Percentiles rank a stretch among this genome's conserved stretches.
These are phyloP conservation scores for Metalampra italica DNA, from an alignment of 2,888 invertebrate genomes.

Conservation along the genomic window DNA sequence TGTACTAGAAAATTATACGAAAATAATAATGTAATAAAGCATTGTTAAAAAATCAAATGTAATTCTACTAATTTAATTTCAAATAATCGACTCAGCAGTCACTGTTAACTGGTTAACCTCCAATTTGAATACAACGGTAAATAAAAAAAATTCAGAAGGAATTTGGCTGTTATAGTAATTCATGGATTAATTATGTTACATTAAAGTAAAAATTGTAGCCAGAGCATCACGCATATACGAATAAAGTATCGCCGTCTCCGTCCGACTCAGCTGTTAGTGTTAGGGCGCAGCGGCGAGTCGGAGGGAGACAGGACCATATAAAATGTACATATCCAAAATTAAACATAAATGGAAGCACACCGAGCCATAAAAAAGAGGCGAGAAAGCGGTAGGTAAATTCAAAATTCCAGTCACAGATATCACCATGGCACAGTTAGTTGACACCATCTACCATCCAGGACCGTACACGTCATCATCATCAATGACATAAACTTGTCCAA, in stretches of 20 bases:
- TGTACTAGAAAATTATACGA: too few species aligned
- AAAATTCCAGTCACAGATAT: conserved; percentile 73
- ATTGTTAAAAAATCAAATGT: too few species aligned
- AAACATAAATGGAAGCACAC: conserved; percentile 69
- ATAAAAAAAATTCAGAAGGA: too few species aligned
- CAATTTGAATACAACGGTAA: not conserved
- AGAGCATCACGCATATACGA: conserved; percentile 34
- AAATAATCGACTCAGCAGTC: not conserved
- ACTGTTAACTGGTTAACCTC: not conserved
- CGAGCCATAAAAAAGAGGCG: conserved; percentile 71
- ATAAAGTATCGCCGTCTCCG: conserved; percentile 11
- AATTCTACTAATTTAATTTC: too few species aligned
- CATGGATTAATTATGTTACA: too few species aligned
- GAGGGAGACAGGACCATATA: conserved; percentile 8
- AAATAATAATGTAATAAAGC: too few species aligned
- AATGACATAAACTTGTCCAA: too few species aligned
- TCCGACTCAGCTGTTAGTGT: conserved; percentile 9
- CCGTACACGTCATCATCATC: too few species aligned
- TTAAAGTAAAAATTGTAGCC: conserved; percentile 13
- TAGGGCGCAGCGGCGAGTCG: not conserved
- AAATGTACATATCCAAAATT: conserved; percentile 20
- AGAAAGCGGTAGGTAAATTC: conserved; percentile 66
- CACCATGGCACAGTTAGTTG: not conserved
- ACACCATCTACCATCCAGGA: too few species aligned
- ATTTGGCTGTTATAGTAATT: not conserved